These are phyloP conservation scores for Yoshiicerus persimilis DNA, from an alignment of 1,140 invertebrate genomes.

Conservation along the genomic window DNA sequence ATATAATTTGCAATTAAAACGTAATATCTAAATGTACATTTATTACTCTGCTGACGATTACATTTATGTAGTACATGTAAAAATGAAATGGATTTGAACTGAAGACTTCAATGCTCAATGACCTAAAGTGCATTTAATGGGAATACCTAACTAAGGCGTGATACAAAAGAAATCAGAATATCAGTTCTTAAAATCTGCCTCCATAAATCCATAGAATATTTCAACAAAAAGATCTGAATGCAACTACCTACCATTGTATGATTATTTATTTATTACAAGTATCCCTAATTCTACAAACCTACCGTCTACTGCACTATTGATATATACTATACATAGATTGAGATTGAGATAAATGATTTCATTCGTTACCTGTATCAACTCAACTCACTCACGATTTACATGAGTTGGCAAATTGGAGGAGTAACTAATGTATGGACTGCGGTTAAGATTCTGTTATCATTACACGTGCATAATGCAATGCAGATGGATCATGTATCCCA, in stretches of 20 bases:
- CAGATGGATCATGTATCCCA: not conserved
- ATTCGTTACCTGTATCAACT: not conserved
- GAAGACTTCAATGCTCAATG: not conserved
- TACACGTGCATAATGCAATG: not conserved
- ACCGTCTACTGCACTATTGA: too few relatives aligned
- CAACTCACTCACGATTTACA: not conserved
- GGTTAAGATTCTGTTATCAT: not conserved
- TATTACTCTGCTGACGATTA: too few relatives aligned
- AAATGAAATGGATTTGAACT: not conserved
- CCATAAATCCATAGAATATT: not conserved
- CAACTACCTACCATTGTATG: not conserved
- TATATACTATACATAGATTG: not conserved
- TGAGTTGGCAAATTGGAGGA: not conserved
- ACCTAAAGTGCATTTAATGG: not conserved
- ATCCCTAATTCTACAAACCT: not conserved
- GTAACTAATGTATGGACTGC: not conserved
- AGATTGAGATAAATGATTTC: not conserved
- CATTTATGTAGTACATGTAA: too few relatives aligned
- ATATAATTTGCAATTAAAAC: too few relatives aligned
- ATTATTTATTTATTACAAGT: not conserved
- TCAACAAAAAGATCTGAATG: not conserved
- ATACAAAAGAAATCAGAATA: not conserved
- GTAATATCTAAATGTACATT: too few relatives aligned
- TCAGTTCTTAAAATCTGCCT: not conserved
- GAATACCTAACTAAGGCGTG: not conserved